Percentiles rank a stretch among this genome's conserved stretches.
Evolutionary conservation across 2,113 vertebrate genomes (phyloP).

Genomic region (Balaeniceps rex): DNA sequence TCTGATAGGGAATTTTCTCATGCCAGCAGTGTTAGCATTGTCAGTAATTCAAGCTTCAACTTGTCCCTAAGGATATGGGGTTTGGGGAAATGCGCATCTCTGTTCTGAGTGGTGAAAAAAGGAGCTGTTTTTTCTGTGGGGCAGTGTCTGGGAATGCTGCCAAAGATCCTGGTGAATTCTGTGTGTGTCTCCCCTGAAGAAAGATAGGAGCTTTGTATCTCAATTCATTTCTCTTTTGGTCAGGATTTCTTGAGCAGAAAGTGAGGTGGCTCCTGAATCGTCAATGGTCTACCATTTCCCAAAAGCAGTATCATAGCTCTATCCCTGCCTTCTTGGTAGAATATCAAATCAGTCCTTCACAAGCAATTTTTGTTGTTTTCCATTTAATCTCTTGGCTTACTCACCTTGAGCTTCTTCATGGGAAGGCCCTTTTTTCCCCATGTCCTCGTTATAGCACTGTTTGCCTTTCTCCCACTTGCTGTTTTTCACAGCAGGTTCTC

Average conservation of each 20-base stretch:
- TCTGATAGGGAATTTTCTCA: not conserved
- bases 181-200: not conserved
- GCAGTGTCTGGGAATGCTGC: not conserved
- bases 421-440: not conserved
- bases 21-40: not conserved
- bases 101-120: not conserved
- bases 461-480: not conserved
- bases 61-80: not conserved
- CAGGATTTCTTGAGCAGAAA: not conserved
- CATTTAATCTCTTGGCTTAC: not conserved
- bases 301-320: not conserved
- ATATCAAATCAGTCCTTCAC: not conserved
- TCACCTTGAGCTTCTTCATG: not conserved
- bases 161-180: not conserved
- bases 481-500: not conserved
- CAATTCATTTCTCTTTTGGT: not conserved
- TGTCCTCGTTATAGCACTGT: not conserved
- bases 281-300: not conserved
- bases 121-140: not conserved
- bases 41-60: not conserved
- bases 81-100: not conserved
- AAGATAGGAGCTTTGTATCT: not conserved
- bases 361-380: not conserved
- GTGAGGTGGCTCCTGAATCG: fast-evolving
- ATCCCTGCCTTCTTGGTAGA: not conserved